Evolutionary conservation across 2,888 invertebrate genomes (phyloP), one percentile per base, ranked within the genome.

Genomic region (Zygogramma bicolorata): DNA sequence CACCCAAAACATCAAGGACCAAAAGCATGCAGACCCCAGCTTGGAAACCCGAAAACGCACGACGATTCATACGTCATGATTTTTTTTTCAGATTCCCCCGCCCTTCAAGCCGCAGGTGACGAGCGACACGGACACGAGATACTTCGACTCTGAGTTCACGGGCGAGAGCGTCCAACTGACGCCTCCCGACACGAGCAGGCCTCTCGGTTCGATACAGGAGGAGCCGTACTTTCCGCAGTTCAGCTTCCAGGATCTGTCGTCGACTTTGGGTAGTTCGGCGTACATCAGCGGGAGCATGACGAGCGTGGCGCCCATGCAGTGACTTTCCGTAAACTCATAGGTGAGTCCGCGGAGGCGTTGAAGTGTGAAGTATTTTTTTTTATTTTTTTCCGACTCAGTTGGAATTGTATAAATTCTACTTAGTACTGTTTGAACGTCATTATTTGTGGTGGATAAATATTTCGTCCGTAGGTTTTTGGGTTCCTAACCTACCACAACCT

Each of bases 101-200:
- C 96, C 96, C 42, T 97, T 97, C 88, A 96, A 95, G 88, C 97
- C 96, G 73, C 94, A 94, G 88, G 98, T 99, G 79, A 94, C 94
- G 75, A 96, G 95, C 53, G 99, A 99, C 85, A 98, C 95, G 61
- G 99, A 99, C 89, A 99, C 99, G 76, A 90, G 95, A 76, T 99
- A 99, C 89, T 99, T 99, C 88, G 99, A 99, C 89, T 94, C 96
- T 75, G 97, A 98, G 89, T 99, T 99, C 90, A 99, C 99, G 3
- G 97, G 97, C 75, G 98, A 98, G 89, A 94, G 96, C 82, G 97
- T 99, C 13, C 96, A 97, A 88, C 89, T 99, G 80, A 98, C 99
- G 74, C 99, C 98, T 70, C 98, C 98, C 25, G 96, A 95, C 86
- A 90, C 90, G 78, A 89, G 88, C 75, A 87, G 89, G 29, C 88